Percentiles rank a stretch among this genome's conserved stretches.
These are phyloP conservation scores for Acipenser transmontanus DNA, from an alignment of 2,797 vertebrate species.

Conservation along the genomic window DNA sequence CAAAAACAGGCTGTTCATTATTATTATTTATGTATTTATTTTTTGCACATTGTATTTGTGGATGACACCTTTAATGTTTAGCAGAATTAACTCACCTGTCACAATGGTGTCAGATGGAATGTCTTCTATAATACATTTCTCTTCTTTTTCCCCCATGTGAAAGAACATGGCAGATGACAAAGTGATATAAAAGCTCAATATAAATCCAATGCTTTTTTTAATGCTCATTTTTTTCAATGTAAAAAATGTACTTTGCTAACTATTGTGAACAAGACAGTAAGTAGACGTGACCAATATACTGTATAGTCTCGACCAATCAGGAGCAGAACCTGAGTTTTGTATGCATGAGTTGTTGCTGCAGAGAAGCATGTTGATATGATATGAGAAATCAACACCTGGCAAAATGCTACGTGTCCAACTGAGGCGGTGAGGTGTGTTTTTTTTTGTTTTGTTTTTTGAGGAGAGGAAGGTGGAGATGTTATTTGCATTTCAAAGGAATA, in stretches of 20 bases:
- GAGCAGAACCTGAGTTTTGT: no score
- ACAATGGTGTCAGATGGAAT: slow-evolving; percentile 73
- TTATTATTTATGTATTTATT: no score
- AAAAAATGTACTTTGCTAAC: not conserved
- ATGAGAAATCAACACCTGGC: slow-evolving; percentile 56
- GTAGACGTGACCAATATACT: not conserved
- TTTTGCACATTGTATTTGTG: not conserved
- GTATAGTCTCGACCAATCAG: no score
- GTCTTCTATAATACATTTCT: slow-evolving; percentile 87
- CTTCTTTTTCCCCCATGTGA: slow-evolving; percentile 70
- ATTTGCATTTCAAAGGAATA: no score
- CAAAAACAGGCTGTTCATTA: no score
- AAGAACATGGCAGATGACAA: slow-evolving; percentile 73
- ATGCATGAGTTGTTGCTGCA: no score
- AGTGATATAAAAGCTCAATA: slow-evolving; percentile 55
- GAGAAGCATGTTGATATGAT: not conserved
- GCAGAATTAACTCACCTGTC: slow-evolving; percentile 64
- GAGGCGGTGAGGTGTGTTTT: slow-evolving; percentile 9
- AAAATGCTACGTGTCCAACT: slow-evolving; percentile 17
- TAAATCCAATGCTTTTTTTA: slow-evolving; percentile 30
- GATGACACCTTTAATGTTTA: not conserved
- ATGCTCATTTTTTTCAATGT: slow-evolving; percentile 46
- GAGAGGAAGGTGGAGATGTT: no score
- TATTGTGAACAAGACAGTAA: not conserved
- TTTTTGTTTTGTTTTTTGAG: no score